Percentiles rank a stretch among this genome's conserved stretches.
These are phyloP conservation scores for Xiphophorus hellerii DNA, from an alignment of 2,113 vertebrate species.

Conservation along the genomic window DNA sequence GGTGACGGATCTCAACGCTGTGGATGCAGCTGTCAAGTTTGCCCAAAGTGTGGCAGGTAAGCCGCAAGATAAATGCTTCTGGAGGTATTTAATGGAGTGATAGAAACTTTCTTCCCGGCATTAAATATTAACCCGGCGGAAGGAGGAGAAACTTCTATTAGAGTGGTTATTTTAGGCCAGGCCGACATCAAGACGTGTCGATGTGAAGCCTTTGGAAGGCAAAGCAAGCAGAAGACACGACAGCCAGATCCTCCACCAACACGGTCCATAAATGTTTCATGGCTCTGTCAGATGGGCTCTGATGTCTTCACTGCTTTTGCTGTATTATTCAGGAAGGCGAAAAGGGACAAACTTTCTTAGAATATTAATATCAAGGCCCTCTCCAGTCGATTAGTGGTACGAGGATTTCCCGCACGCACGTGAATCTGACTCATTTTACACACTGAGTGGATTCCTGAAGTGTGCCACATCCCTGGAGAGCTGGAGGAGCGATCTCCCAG, in stretches of 20 bases:
- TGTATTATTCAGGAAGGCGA: slow-evolving; percentile 76
- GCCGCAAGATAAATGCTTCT: slow-evolving; percentile 23
- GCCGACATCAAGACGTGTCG: slow-evolving; percentile 40
- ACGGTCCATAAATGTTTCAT: slow-evolving; percentile 76
- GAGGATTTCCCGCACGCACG: slow-evolving; percentile 11
- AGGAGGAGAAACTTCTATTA: slow-evolving; percentile 28
- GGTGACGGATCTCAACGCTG: slow-evolving; percentile 80
- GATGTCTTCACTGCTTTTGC: slow-evolving; percentile 71
- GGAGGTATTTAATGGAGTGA: slow-evolving; percentile 1
- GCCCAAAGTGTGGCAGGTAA: slow-evolving; percentile 85
- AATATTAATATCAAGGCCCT: slow-evolving; percentile 67
- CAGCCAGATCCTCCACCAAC: slow-evolving; percentile 60
- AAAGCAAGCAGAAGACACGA: slow-evolving; percentile 52
- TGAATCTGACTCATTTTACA: slow-evolving; percentile 43
- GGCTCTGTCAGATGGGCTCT: slow-evolving; percentile 73
- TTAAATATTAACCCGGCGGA: slow-evolving; percentile 27
- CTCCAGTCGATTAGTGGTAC: slow-evolving; percentile 28
- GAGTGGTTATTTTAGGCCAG: slow-evolving; percentile 55
- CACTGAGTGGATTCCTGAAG: slow-evolving; percentile 25
- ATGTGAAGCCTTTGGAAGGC: slow-evolving; percentile 46
- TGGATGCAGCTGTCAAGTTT: slow-evolving; percentile 84
- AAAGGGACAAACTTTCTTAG: slow-evolving; percentile 73
- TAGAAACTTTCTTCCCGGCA: slow-evolving; percentile 9
- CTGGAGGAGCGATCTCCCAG: slow-evolving; percentile 13
- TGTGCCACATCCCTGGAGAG: slow-evolving; percentile 50